Evolutionary conservation across 1,140 invertebrate species (phyloP), one percentile per base, ranked within the genome.

Genomic region (Leptopilina boulardi): DNA sequence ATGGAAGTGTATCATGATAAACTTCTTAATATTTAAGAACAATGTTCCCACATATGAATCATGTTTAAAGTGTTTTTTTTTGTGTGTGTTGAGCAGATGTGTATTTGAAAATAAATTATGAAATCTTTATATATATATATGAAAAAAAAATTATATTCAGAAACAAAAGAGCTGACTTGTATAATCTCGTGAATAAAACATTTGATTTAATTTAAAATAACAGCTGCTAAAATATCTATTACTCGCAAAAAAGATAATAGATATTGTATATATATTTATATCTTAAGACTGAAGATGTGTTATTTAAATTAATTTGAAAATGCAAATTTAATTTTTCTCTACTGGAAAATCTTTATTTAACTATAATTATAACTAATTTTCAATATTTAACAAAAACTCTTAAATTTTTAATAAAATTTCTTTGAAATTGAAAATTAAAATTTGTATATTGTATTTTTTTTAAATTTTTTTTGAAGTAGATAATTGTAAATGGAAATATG

Each of bases 171-270:
- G 59, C 21, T 66, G 59, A 66, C 59, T 23, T 66, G 59, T 66
- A 66, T 66, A 66, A 66, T 66, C 59, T 66, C 59, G 59, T 66
- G 59, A 66, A 66, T 66, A 66, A 66, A 66, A 66, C 59, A 66
- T 66, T 23, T 66, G 23, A 66, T 66, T 66, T 23, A 66, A 66
- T 66, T 30, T 23, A 26, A 66, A 30, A 66, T 23, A 30, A 30
- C 59, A 66, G 59, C 59, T 66, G 59, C 59, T 66, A 30, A 38
- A 66, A 66, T 66, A 66, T 66, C 59, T 23, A 66, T 23, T 30
- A n/a, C 59, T 66, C 59, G 30, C 26, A 66, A 11, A 5, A 13
- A n/a, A 34, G 23, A 30, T 44, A 44, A 44, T 44, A 44, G 11
- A 44, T 15, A 44, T 44, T 15, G 2, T 51, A 18, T 51, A 3